These are phyloP conservation scores for Erpornis zantholeuca DNA, from an alignment of 2,113 vertebrate species.

Conservation along the genomic window DNA sequence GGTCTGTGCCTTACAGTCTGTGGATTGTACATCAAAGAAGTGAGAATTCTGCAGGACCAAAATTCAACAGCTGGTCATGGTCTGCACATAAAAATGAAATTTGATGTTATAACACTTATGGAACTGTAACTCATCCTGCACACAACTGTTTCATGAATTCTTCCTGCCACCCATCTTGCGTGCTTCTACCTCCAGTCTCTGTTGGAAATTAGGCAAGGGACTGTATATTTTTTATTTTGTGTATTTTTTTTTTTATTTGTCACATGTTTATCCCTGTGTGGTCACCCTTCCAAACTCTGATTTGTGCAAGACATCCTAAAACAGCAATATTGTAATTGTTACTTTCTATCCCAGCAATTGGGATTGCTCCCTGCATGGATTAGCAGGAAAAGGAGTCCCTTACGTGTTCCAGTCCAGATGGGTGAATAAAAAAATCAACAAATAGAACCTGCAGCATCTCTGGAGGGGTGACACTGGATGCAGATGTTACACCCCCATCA, in stretches of 20 bases:
- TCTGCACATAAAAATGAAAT: neutral
- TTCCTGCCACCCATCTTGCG: neutral
- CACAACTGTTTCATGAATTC: neutral
- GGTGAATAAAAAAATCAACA: neutral
- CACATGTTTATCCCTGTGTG: neutral
- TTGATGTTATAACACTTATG: no score
- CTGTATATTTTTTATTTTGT: neutral
- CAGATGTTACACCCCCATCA: neutral
- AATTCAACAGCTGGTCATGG: neutral
- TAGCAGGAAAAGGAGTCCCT: neutral
- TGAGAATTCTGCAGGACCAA: neutral
- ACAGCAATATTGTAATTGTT: neutral
- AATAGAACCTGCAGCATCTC: neutral
- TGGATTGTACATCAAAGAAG: neutral
- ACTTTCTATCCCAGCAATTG: neutral
- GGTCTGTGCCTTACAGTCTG: neutral
- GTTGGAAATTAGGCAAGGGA: neutral
- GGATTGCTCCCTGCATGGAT: neutral
- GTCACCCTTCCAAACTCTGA: neutral
- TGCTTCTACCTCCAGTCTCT: neutral
- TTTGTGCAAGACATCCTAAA: neutral
- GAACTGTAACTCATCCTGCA: neutral
- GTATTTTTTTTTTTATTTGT: no score
- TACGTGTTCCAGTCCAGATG: rapidly evolving
- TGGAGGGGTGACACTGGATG: neutral